phyloP scores from a whole-genome alignment of 2,113 vertebrate species.

The Petroica traversi region DNA sequence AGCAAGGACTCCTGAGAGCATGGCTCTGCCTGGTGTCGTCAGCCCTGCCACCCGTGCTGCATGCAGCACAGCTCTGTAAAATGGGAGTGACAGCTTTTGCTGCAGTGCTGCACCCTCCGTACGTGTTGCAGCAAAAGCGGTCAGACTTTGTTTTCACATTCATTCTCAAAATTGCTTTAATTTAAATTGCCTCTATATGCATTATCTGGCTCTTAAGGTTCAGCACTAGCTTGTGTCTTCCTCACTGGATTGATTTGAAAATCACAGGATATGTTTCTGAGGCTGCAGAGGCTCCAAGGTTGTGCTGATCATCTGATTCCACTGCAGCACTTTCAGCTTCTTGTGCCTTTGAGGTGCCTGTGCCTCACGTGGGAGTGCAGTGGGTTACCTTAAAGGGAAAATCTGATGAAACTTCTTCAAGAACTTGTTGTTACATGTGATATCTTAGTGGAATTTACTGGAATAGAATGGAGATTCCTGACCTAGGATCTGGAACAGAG shows the following conservation, averaged over 20 bases:
- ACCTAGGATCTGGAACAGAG: slow-evolving; percentile 43
- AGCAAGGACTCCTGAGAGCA: background rate
- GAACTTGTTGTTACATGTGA: slow-evolving; percentile 67
- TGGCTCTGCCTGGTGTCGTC: background rate
- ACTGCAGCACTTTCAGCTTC: slow-evolving; percentile 56
- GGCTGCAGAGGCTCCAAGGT: slow-evolving; percentile 33
- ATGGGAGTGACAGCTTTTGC: slow-evolving; percentile 40
- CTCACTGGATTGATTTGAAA: background rate
- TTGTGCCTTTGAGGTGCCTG: slow-evolving; percentile 28
- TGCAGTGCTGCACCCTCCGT: slow-evolving; percentile 44
- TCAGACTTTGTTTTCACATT: background rate
- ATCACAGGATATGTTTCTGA: background rate
- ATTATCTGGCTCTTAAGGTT: background rate
- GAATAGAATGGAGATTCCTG: slow-evolving; percentile 48
- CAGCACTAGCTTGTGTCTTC: background rate
- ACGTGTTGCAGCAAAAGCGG: background rate
- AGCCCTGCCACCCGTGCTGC: background rate
- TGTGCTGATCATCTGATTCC: slow-evolving; percentile 58
- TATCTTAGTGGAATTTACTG: slow-evolving; percentile 46
- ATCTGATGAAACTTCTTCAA: slow-evolving; percentile 55
- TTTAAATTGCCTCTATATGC: background rate
- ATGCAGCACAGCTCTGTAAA: background rate
- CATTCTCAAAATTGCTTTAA: background rate
- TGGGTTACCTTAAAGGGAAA: slow-evolving; percentile 56
- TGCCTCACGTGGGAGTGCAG: slow-evolving; percentile 48